Conservation (phyloP, 2,113 vertebrate species). For the Myrmophylax atrothorax region DNA sequence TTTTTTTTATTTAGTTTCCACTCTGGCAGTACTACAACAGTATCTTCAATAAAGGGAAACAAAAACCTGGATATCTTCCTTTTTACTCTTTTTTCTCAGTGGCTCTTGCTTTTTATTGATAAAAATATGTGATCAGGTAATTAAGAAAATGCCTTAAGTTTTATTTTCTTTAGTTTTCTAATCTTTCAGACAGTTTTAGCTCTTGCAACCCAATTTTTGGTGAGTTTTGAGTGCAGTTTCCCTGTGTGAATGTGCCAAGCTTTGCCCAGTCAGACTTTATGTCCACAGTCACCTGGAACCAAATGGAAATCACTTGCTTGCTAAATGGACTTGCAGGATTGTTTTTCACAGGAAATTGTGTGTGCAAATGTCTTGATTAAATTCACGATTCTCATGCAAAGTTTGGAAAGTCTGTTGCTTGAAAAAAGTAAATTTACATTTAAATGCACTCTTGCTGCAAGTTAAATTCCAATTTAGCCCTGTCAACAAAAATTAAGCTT, state of each 20-base stretch:
- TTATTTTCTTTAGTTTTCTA: background rate
- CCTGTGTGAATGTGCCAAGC: background rate
- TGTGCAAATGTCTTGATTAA: constrained; percentile 55
- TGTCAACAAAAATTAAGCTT: constrained; percentile 75
- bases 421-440: constrained; percentile 71
- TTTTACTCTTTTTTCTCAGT: background rate
- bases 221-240: background rate
- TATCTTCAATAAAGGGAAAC: background rate
- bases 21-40: background rate
- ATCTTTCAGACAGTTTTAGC: background rate
- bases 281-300: background rate
- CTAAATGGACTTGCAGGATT: constrained; percentile 12
- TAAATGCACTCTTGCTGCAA: constrained; percentile 61
- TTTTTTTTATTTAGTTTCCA: background rate
- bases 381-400: constrained; percentile 46
- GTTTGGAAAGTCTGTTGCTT: constrained; percentile 53
- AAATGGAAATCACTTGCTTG: background rate
- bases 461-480: constrained; percentile 71
- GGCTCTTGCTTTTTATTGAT: background rate
- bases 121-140: background rate
- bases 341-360: constrained; percentile 49
- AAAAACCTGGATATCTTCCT: background rate
- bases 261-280: background rate
- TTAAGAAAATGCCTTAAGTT: background rate
- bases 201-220: background rate